Evolutionary conservation across 2,888 invertebrate species (phyloP).

Genomic region (Dasysyrphus tricinctus): DNA sequence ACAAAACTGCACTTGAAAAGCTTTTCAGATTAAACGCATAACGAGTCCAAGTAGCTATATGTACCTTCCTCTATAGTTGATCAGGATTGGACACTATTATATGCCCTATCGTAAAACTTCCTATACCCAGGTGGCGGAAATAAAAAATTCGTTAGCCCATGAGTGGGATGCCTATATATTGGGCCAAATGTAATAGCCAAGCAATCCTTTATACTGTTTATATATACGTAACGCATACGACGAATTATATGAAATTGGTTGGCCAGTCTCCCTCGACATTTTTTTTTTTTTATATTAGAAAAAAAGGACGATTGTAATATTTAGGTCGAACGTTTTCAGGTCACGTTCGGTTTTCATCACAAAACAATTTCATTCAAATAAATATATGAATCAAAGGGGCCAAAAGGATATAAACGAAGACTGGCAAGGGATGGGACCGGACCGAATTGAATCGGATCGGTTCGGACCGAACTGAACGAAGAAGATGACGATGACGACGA

Average conservation of each 20-base stretch:
- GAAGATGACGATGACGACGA: conserved; percentile 12
- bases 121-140: conserved; percentile 69
- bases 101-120: conserved; percentile 14
- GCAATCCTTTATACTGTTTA: conserved; percentile 44
- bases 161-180: conserved; percentile 28
- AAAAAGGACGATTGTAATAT: conserved; percentile 56
- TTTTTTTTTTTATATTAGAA: conserved; percentile 8
- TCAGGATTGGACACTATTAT: conserved; percentile 45
- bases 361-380: conserved; percentile 75
- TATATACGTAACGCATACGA: conserved; percentile 27
- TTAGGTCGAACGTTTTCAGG: conserved; percentile 66
- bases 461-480: neutral
- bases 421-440: neutral
- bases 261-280: conserved; percentile 10
- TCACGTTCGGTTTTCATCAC: conserved; percentile 75
- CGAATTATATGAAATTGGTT: conserved; percentile 46
- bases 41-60: neutral
- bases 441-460: neutral
- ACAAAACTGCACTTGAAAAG: conserved; percentile 25
- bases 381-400: conserved; percentile 61
- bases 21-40: conserved; percentile 44
- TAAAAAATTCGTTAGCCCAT: conserved; percentile 65
- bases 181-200: conserved; percentile 37
- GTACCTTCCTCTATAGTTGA: neutral
- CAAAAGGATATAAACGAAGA: conserved; percentile 58